Percentiles rank a stretch among this genome's conserved stretches.
phyloP scores from a whole-genome alignment of 1,140 invertebrate species.

The Formica selysi region DNA sequence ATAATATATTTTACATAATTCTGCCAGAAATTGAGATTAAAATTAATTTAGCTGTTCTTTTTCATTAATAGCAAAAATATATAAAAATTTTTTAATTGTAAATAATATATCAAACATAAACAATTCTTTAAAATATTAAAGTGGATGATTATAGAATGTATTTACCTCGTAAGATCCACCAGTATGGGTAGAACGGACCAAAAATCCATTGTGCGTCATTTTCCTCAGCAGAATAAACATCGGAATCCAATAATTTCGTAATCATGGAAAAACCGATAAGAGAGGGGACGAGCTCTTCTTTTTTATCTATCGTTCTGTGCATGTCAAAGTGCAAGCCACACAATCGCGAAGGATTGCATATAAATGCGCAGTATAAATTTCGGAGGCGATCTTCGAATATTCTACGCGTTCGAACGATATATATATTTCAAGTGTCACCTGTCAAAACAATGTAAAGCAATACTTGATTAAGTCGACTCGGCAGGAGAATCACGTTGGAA shows the following conservation, averaged over 20 bases:
- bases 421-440: not conserved
- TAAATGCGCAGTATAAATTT: not conserved
- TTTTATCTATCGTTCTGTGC: constrained; percentile 11
- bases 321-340: constrained; percentile 30
- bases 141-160: not conserved
- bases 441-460: not conserved
- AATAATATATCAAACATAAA: not conserved
- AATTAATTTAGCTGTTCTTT: not conserved
- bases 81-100: not conserved
- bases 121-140: not conserved
- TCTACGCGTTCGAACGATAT: not conserved
- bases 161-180: constrained; percentile 73
- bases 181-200: not conserved
- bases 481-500: not conserved
- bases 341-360: not conserved
- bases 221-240: constrained; percentile 69
- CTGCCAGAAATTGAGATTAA: not conserved
- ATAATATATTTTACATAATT: constrained; percentile 28
- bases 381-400: not conserved
- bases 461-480: not conserved
- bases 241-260: constrained; percentile 52
- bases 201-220: constrained; percentile 63
- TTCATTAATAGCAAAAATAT: not conserved
- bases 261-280: constrained; percentile 44
- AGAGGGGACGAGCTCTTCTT: too few species aligned